These are phyloP conservation scores for Ophiothrix spiculata DNA, from an alignment of 35 echinoderm and acorn worm species.

Conservation along the genomic window DNA sequence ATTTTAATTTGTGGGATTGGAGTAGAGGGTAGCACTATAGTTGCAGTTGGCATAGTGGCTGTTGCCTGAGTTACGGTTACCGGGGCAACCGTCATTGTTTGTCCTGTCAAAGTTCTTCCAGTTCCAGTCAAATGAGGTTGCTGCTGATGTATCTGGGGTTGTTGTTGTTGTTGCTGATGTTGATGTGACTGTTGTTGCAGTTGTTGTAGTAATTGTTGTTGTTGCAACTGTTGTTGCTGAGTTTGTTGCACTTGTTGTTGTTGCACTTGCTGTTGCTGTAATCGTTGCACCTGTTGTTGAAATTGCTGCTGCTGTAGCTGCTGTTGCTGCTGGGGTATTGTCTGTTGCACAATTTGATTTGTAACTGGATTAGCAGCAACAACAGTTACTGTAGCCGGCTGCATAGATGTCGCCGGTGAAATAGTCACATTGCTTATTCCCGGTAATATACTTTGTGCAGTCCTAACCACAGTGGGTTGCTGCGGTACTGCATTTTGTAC, in stretches of 20 bases:
- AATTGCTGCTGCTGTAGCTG: not conserved
- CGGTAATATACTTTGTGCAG: not conserved
- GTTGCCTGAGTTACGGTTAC: constrained; percentile 9
- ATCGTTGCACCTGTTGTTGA: not conserved
- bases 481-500: not conserved
- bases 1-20: not conserved
- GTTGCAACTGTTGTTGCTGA: constrained; percentile 16
- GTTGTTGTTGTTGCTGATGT: constrained; percentile 32
- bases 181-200: constrained; percentile 1
- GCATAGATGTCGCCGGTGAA: not conserved
- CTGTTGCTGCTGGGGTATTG: not conserved
- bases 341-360: not conserved
- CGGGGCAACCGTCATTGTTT: constrained; percentile 1
- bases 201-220: constrained; percentile 14
- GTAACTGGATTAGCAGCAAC: not conserved
- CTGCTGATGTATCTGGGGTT: constrained; percentile 15
- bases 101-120: constrained; percentile 5
- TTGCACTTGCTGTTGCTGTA: not conserved
- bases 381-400: constrained; percentile 2
- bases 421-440: not conserved
- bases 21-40: not conserved
- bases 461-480: not conserved
- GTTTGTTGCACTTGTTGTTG: constrained; percentile 10
- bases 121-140: not conserved
- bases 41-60: constrained; percentile 7